Conservation (phyloP, 2,797 vertebrate species). For the Eurystomus glaucurus region DNA sequence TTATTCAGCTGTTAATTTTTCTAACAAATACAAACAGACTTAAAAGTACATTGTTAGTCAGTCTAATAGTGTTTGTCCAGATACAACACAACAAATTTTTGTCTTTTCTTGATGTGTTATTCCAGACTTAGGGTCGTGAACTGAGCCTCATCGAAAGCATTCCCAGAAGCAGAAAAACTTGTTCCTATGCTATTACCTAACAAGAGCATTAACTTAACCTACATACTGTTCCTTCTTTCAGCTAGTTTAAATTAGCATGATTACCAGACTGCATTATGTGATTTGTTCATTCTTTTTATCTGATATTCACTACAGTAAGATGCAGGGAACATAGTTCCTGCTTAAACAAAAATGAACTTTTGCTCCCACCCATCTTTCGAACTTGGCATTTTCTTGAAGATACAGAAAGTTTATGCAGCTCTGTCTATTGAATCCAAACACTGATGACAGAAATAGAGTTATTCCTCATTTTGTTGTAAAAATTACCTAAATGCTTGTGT, state of each 20-base stretch:
- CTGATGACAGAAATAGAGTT: not conserved
- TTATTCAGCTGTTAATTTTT: not conserved
- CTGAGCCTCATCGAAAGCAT: not conserved
- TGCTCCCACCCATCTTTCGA: not conserved
- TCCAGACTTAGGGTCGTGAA: not conserved
- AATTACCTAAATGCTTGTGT: not conserved
- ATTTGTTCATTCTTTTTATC: not conserved
- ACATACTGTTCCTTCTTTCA: not conserved
- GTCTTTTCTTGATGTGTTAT: not conserved
- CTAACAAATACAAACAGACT: not conserved
- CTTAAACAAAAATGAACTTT: not conserved
- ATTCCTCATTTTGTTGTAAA: not conserved
- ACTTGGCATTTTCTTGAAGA: not conserved
- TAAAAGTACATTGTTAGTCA: not conserved
- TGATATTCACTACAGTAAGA: not conserved
- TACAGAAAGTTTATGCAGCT: not conserved
- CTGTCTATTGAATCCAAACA: not conserved
- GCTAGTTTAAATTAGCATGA: not conserved
- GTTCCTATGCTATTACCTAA: not conserved
- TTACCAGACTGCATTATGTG: not conserved
- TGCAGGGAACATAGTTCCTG: not conserved
- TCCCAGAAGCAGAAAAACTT: not conserved
- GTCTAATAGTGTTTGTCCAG: not conserved
- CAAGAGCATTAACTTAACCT: not conserved
- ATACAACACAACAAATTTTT: not conserved